Percentiles rank a stretch among this genome's conserved stretches.
These are phyloP conservation scores for Xiphophorus hellerii DNA, from an alignment of 2,113 vertebrate species.

Conservation along the genomic window DNA sequence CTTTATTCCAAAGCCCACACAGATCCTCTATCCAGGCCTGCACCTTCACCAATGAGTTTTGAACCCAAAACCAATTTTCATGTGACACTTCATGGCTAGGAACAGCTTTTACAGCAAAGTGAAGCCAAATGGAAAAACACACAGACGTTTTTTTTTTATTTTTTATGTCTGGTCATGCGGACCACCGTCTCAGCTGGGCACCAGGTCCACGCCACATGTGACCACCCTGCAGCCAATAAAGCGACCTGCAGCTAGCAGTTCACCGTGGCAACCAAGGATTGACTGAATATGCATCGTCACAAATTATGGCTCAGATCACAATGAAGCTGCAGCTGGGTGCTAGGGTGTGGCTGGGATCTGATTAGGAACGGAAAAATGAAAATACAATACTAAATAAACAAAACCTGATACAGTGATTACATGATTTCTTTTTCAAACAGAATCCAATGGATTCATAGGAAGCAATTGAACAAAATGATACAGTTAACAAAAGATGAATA, in stretches of 20 bases:
- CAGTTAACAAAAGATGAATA: slow-evolving; percentile 43
- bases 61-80: slow-evolving; percentile 2
- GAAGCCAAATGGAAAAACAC: slow-evolving; percentile 48
- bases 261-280: slow-evolving; percentile 27
- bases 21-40: slow-evolving; percentile 24
- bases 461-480: slow-evolving; percentile 31
- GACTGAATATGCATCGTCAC: slow-evolving; percentile 50
- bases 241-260: slow-evolving; percentile 17
- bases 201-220: slow-evolving; percentile 26
- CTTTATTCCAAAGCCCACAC: slow-evolving; percentile 9
- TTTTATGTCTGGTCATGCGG: slow-evolving; percentile 32
- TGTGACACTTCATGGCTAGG: background rate
- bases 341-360: slow-evolving; percentile 36
- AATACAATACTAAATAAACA: slow-evolving; percentile 34
- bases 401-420: slow-evolving; percentile 23
- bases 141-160: slow-evolving; percentile 11
- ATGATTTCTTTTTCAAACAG: slow-evolving; percentile 19
- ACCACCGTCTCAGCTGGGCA: slow-evolving; percentile 41
- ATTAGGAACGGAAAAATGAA: slow-evolving; percentile 45
- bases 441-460: slow-evolving; percentile 51
- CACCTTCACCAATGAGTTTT: slow-evolving; percentile 16
- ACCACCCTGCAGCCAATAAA: slow-evolving; percentile 44
- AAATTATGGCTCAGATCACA: slow-evolving; percentile 40
- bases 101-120: background rate
- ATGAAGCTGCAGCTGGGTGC: slow-evolving; percentile 48